Evolutionary conservation across 2,113 vertebrate species (phyloP), one percentile per base, ranked within the genome.

Genomic region (Paramisgurnus dabryanus): DNA sequence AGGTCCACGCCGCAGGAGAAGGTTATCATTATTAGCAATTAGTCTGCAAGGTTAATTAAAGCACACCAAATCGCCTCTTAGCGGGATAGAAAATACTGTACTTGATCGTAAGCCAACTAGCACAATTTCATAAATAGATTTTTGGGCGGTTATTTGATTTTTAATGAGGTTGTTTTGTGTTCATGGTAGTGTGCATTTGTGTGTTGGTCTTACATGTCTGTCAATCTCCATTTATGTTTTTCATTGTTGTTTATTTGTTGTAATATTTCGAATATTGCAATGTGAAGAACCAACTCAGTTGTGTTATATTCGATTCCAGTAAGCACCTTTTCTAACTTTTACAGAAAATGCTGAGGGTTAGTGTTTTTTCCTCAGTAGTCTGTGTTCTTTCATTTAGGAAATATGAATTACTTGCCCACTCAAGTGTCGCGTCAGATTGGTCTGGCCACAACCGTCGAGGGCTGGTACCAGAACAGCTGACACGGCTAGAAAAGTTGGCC

Each of bases 391-490:
- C 81, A 78, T 87, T 80, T 78, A 79, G 78, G 78, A 86, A 82
- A 85, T 86, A 82, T 84, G 82, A 86, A 88, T 86, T 86, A 83
- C 87, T 88, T 86, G 86, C 82, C 85, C 80, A 86, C 87, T 88
- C 82, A 85, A 85, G 83, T 86, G 82, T 85, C 80, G 73, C 71
- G 66, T 82, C 80, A 72, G 79, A 83, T 82, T 81, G 80, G 41
- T 79, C 76, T 67, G 55, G 77, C 68, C 67, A 17, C 73, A 3
- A 58, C 79, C 45, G 39, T 61, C 39, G 65, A 79, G 63, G 67
- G 76, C 65, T 47, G 55, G 41, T 63, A 78, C 63, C 68, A 57
- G 82, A 86, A 88, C 64, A 84, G 87, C 85, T 87, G 87, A 86
- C 82, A 80, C 70, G 76, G 87, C 82, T 74, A 76, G 76, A 87